phyloP scores from a whole-genome alignment of 2,888 invertebrate species.

The Oasisia sp. region DNA sequence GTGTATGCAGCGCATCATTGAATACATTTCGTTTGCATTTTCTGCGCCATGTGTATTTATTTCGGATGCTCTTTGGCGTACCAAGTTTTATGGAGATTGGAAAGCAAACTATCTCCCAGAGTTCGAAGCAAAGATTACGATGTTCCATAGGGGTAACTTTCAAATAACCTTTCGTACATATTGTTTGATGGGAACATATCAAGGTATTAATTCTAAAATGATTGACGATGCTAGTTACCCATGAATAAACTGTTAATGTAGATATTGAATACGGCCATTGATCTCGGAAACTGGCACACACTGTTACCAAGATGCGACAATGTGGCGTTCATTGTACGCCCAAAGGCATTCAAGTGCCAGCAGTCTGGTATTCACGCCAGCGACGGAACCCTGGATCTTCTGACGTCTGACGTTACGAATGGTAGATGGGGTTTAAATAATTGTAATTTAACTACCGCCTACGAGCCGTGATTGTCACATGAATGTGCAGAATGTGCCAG shows the following conservation, averaged over 20 bases:
- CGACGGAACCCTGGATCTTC: neutral
- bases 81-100: neutral
- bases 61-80: neutral
- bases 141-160: neutral
- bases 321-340: neutral
- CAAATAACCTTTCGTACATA: neutral
- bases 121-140: neutral
- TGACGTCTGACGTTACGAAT: neutral
- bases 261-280: neutral
- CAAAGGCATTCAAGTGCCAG: neutral
- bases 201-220: neutral
- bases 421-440: neutral
- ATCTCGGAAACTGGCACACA: neutral
- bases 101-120: neutral
- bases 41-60: neutral
- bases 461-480: neutral
- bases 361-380: neutral
- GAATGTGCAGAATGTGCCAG: neutral
- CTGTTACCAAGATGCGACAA: neutral
- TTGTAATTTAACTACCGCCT: neutral
- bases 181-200: neutral
- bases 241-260: neutral
- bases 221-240: neutral
- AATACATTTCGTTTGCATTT: neutral
- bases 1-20: neutral